phyloP scores from a whole-genome alignment of 2,797 vertebrate species.

The Carcharodon carcharias region DNA sequence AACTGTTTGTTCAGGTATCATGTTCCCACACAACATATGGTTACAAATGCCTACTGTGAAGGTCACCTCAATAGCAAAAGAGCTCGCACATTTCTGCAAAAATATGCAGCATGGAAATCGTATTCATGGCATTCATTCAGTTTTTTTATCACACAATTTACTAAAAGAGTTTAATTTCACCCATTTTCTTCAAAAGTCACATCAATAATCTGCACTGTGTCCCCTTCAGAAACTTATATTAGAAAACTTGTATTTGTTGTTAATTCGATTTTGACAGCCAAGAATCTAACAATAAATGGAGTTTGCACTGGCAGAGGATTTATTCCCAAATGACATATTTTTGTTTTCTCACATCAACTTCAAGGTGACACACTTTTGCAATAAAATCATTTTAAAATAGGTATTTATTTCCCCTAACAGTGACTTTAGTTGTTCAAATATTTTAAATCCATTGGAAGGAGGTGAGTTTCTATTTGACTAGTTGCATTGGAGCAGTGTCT shows the following conservation, averaged over 20 bases:
- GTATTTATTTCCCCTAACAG: not conserved
- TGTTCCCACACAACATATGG: not conserved
- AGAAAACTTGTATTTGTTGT: not conserved
- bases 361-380: not conserved
- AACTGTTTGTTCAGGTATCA: not conserved
- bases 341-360: not conserved
- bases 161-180: not conserved
- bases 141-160: not conserved
- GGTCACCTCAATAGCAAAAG: slow-evolving; percentile 15
- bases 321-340: not conserved
- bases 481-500: not conserved
- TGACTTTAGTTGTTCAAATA: not conserved
- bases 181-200: not conserved
- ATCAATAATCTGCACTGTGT: not conserved
- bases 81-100: not conserved
- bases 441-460: not conserved
- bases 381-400: slow-evolving; percentile 17
- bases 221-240: not conserved
- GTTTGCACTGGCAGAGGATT: not conserved
- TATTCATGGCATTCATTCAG: not conserved
- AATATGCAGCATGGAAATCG: not conserved
- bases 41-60: not conserved
- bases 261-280: not conserved
- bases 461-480: not conserved
- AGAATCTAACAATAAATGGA: not conserved